Evolutionary conservation across 2,113 vertebrate genomes (phyloP).

Genomic region (Corvus cornix): DNA sequence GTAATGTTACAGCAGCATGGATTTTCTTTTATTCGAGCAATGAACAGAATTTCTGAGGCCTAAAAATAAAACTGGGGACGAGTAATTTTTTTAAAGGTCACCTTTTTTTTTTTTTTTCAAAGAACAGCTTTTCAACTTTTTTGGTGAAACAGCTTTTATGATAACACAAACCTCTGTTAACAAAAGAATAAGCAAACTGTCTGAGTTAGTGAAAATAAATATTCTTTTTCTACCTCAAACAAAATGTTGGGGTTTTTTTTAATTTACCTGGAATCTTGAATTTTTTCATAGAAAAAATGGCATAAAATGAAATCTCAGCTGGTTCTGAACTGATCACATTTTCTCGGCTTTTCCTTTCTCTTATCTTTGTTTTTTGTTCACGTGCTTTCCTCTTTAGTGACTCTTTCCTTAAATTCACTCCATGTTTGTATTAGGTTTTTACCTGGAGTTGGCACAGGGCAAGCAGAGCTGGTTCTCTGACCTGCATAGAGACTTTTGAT

Average conservation of each 20-base stretch:
- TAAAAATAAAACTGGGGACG: background rate
- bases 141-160: background rate
- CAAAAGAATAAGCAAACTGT: background rate
- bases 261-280: background rate
- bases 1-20: background rate
- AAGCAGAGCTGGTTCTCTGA: constrained; percentile 11
- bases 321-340: background rate
- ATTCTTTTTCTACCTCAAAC: background rate
- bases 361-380: background rate
- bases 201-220: background rate
- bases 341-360: background rate
- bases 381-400: background rate
- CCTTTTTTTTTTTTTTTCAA: no score
- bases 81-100: background rate
- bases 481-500: constrained; percentile 6
- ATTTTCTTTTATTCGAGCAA: background rate
- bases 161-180: background rate
- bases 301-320: background rate
- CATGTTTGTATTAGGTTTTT: background rate
- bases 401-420: background rate
- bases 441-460: background rate
- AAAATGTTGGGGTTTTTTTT: background rate
- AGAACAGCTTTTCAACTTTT: background rate
- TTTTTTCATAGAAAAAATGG: background rate
- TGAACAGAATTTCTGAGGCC: background rate